These are phyloP conservation scores for Poecilus cupreus DNA, from an alignment of 2,888 invertebrate genomes.

Conservation along the genomic window DNA sequence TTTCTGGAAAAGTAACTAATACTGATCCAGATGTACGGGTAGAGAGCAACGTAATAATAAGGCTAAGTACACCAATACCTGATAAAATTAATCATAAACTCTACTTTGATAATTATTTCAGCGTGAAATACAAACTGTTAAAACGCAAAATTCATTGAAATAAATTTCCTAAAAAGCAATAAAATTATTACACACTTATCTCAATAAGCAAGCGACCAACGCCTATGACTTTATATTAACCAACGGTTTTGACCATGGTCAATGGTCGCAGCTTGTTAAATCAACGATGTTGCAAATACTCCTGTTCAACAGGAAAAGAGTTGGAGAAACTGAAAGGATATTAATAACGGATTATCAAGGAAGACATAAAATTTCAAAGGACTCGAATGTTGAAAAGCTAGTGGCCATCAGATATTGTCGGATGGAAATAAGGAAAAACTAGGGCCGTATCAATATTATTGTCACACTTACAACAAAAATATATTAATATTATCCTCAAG, in stretches of 20 bases:
- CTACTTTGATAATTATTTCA: too few species aligned
- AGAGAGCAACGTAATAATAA: conserved; percentile 64
- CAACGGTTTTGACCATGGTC: neutral
- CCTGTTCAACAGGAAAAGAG: neutral
- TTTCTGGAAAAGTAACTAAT: conserved; percentile 58
- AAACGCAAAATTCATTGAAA: too few species aligned
- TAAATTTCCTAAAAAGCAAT: too few species aligned
- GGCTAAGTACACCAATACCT: conserved; percentile 62
- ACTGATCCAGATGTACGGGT: conserved; percentile 63
- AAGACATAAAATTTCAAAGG: neutral
- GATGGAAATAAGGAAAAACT: neutral
- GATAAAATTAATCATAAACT: conserved; percentile 62
- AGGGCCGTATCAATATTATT: neutral
- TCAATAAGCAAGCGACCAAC: neutral
- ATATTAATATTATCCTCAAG: neutral
- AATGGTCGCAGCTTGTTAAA: neutral
- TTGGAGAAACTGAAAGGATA: neutral
- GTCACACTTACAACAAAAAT: neutral
- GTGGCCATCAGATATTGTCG: neutral
- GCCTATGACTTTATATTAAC: neutral
- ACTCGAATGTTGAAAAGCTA: neutral
- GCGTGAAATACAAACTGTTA: too few species aligned
- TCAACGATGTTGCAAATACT: neutral
- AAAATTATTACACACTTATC: neutral
- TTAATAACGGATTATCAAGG: neutral